Conservation (phyloP, 1,140 invertebrate genomes). For the Danaus melanippus region DNA sequence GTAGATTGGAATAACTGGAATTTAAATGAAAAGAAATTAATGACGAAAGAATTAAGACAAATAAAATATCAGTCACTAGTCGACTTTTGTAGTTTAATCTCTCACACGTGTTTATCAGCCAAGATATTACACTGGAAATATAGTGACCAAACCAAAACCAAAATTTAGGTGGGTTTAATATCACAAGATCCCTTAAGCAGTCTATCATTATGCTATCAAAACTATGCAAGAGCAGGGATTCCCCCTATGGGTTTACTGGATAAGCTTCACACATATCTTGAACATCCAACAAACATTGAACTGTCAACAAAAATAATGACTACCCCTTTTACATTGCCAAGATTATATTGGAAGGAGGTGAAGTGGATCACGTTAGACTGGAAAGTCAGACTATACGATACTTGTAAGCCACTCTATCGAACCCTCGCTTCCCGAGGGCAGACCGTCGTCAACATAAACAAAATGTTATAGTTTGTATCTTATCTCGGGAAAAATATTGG, state of each 20-base stretch:
- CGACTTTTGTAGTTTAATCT: no score
- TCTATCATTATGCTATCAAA: constrained; percentile 40
- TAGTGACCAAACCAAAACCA: neutral
- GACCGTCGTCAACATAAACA: constrained; percentile 64
- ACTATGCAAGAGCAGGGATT: constrained; percentile 34
- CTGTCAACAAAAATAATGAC: constrained; percentile 29
- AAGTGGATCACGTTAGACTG: constrained; percentile 27
- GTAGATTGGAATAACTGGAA: neutral
- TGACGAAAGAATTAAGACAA: neutral
- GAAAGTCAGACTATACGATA: constrained; percentile 34
- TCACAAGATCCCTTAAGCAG: constrained; percentile 14
- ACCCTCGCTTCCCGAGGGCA: constrained; percentile 42
- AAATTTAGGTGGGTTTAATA: neutral
- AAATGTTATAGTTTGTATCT: constrained; percentile 62
- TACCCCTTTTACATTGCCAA: constrained; percentile 21
- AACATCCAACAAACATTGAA: constrained; percentile 28
- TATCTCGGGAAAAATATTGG: constrained; percentile 57
- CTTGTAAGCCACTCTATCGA: constrained; percentile 49
- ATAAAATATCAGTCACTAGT: no score
- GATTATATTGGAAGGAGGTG: constrained; percentile 13
- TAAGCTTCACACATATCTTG: constrained; percentile 39
- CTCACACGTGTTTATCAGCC: no score
- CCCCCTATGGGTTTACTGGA: constrained; percentile 36
- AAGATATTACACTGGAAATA: no score
- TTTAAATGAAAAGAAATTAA: neutral